Evolutionary conservation across 2,113 vertebrate species (phyloP).

Genomic region (Calonectris borealis): DNA sequence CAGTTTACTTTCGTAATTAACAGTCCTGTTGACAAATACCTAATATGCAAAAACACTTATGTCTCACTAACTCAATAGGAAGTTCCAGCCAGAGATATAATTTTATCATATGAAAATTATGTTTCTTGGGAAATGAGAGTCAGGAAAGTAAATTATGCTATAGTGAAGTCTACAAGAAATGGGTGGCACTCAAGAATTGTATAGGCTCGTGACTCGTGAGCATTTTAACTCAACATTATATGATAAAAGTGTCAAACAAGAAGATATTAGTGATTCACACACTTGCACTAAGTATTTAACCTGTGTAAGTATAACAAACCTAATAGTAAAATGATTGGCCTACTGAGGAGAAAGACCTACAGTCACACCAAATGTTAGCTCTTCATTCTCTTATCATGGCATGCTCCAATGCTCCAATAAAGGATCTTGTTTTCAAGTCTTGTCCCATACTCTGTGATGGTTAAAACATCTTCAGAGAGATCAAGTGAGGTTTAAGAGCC

Average conservation of each 20-base stretch:
- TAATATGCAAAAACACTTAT: not conserved
- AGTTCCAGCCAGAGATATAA: not conserved
- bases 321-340: not conserved
- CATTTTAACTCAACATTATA: not conserved
- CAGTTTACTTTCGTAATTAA: not conserved
- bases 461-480: not conserved
- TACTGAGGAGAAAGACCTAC: not conserved
- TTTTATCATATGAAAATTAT: not conserved
- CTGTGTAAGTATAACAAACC: not conserved
- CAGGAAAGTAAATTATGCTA: fast-evolving
- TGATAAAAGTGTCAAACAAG: not conserved
- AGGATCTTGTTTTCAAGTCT: not conserved
- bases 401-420: not conserved
- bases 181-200: not conserved
- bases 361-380: not conserved
- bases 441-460: not conserved
- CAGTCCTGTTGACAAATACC: not conserved
- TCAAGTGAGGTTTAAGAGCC: not conserved
- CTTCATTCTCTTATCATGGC: not conserved
- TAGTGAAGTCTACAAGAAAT: not conserved
- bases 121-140: not conserved
- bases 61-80: not conserved
- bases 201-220: not conserved
- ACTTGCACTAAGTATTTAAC: not conserved
- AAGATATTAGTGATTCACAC: not conserved